Conservation (phyloP, 2,113 vertebrate genomes). For the Xyrauchen texanus region DNA sequence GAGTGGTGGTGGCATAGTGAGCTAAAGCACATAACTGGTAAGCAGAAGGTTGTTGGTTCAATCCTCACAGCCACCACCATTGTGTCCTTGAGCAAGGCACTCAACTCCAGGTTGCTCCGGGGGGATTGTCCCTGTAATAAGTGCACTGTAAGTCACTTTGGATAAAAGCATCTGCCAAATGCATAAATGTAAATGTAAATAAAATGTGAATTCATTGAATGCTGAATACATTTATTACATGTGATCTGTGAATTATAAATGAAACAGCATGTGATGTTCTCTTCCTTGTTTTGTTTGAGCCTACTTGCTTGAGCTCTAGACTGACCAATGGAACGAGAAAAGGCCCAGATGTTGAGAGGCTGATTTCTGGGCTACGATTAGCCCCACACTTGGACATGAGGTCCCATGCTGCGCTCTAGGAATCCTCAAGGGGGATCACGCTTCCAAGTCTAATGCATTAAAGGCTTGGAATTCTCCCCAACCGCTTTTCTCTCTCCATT, state of each 20-base stretch:
- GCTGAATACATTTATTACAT: neutral
- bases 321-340: constrained; percentile 66
- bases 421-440: constrained; percentile 65
- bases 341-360: constrained; percentile 68
- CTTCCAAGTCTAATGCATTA: constrained; percentile 75
- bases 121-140: too few species aligned
- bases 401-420: constrained; percentile 62
- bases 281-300: constrained; percentile 13
- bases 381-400: constrained; percentile 61
- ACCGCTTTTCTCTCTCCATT: constrained; percentile 7
- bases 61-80: too few species aligned
- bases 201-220: neutral
- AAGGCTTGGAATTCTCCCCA: constrained; percentile 63
- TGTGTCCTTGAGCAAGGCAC: too few species aligned
- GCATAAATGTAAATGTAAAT: too few species aligned
- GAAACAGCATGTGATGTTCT: neutral
- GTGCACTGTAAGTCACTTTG: too few species aligned
- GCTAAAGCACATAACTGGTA: too few species aligned
- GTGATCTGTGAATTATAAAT: neutral
- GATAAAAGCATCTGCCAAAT: too few species aligned
- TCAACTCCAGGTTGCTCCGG: too few species aligned
- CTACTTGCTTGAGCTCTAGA: constrained; percentile 32
- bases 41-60: too few species aligned
- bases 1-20: too few species aligned
- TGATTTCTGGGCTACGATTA: constrained; percentile 60